Base-by-base conservation (phyloP, 2,113 vertebrate genomes). In the Oxygymnocypris stewartii region DNA sequence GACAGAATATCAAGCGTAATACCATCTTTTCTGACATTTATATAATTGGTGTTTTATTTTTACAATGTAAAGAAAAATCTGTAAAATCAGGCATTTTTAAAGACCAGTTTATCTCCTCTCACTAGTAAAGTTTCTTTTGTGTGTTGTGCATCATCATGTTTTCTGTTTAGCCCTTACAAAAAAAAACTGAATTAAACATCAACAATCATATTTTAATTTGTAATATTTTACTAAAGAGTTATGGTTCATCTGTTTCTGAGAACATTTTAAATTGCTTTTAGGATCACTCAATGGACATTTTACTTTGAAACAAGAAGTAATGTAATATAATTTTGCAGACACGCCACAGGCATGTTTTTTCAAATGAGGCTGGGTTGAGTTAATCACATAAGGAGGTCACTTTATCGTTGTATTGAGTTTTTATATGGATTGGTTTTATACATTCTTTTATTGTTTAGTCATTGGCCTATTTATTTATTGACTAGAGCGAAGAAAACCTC, bases 391-490 rank as follows among this genome's bases (percentile, higher is more conserved):
- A 79, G 7, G 20, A 16, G 20, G 54, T 79, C 35, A 61, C 1
- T 42, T 73, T 23, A 40, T 73, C 12, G 18, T n/a, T 42, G 69
- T 42, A 25, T 59, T 61, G 20, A 42, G 54, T 63, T 12, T 42
- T 80, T 2, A 40, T 23, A 79, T 13, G 11, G 16, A 79, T 23
- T 79, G 10, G 59, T 28, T 65, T 59, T 65, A 28, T 81, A 31
- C 7, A 81, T n/a, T 63, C 35, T 80, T 79, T 14, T 79, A 31
- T 79, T 25, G n/a, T 28, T 63, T 65, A 44, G 23, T 44, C 37
- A 63, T 44, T 31, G 59, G 59, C 57, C 18, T 47, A 65, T 81
- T 65, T 81, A 47, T 81, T 67, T 47, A 81, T 47, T 81, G 79
- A 81, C 35, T 65, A 44, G 51, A 44, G 4, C 1, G 9, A 47